Base-by-base conservation (phyloP, 2,113 vertebrate species). In the Neotoma lepida region DNA sequence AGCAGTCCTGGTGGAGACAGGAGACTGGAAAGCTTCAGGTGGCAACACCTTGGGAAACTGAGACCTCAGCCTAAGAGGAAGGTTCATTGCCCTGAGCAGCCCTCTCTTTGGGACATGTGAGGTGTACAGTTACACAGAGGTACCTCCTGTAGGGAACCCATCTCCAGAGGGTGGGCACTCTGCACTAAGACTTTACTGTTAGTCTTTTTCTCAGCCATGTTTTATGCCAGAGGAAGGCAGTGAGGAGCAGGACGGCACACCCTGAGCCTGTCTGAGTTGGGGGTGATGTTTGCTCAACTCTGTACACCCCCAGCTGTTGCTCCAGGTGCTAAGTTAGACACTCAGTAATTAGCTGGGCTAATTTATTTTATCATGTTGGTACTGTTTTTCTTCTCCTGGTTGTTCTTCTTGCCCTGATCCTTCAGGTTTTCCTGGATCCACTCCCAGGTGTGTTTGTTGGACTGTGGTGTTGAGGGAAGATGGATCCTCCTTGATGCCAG, bases 301-400 rank as follows among this genome's bases (percentile, higher is more conserved):
- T 7, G 44, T 70, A 86, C 92, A 88, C 39, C n/a, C 68, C 95
- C 89, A 88, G 95, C 95, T 95, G 94, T 95, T 95, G 97, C 97
- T 97, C 94, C 97, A 97, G 97, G 97, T 97, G 97, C 95, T 96
- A 81, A 90, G 96, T 95, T 95, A 95, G 93, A 95, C 91, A 89
- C 89, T 94, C 6, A 63, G 95, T 97, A 97, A 97, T 97, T 97
- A 97, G 97, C 54, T 22, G 94, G 80, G 85, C 97, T 97, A 97
- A 97, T 97, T 97, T 95, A 96, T 96, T 95, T 95, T 94, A 97
- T 95, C 97, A 54, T 89, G 95, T 95, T 93, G 71, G 95, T 76
- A 18, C 96, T 97, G 96, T 86, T 81, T 84, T 71, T 71, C 97
- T 96, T 88, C 91, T 95, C 81, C 74, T 49, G 12, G 93, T 96